phyloP scores from a whole-genome alignment of 2,888 invertebrate genomes.

The Sympetrum striolatum region DNA sequence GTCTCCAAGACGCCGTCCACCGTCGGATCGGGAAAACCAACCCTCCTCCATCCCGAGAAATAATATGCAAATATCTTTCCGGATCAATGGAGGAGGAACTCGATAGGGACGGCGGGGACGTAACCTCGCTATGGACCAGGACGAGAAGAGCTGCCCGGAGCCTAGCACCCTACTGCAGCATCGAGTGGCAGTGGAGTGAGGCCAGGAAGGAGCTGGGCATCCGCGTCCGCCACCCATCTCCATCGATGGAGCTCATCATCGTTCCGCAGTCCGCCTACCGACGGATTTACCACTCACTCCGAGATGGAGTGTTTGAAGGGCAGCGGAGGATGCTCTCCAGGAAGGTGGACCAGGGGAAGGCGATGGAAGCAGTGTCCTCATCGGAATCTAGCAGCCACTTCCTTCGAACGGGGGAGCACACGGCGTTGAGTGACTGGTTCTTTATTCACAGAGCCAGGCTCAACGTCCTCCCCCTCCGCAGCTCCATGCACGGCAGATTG shows the following conservation, averaged over 20 bases:
- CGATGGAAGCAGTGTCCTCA: constrained; percentile 45
- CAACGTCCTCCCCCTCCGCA: constrained; percentile 52
- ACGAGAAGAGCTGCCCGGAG: constrained; percentile 50
- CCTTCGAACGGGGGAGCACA: neutral
- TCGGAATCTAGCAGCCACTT: neutral
- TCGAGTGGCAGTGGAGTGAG: constrained; percentile 50
- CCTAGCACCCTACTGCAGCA: constrained; percentile 28
- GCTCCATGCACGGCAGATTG: constrained; percentile 46
- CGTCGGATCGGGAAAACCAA: too few species aligned
- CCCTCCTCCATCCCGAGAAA: too few species aligned
- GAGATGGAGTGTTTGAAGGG: neutral
- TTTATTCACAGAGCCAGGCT: constrained; percentile 54
- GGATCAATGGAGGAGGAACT: too few species aligned
- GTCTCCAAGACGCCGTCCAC: too few species aligned
- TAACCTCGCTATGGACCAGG: constrained; percentile 50
- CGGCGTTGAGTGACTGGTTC: neutral
- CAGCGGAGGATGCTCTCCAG: neutral
- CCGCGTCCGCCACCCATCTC: neutral
- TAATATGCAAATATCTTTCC: too few species aligned
- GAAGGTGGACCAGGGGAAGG: constrained; percentile 45
- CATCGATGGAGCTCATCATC: neutral
- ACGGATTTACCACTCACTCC: neutral
- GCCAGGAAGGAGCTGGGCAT: constrained; percentile 45
- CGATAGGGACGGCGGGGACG: too few species aligned
- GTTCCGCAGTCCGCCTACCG: neutral